phyloP scores from a whole-genome alignment of 1,140 invertebrate species.

The Pseudomyrmex cubaensis region DNA sequence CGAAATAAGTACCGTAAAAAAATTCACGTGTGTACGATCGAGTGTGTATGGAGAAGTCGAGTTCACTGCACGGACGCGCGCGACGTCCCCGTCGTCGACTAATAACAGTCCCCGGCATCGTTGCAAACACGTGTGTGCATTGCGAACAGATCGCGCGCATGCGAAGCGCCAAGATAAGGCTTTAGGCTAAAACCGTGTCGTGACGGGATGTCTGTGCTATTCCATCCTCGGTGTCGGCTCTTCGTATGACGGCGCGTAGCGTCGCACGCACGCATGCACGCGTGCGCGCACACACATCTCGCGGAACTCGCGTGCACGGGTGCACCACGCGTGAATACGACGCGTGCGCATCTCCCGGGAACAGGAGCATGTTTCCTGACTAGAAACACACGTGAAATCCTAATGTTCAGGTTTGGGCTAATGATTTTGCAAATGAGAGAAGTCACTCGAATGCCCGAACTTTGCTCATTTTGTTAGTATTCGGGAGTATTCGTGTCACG shows the following conservation, averaged over 20 bases:
- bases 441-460: no score
- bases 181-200: constrained; percentile 75
- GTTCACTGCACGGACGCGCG: constrained; percentile 73
- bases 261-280: constrained; percentile 29
- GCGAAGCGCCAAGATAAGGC: constrained; percentile 78
- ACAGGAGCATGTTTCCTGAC: not conserved
- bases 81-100: constrained; percentile 72
- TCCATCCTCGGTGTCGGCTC: constrained; percentile 61
- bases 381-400: no score
- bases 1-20: constrained; percentile 7
- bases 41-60: constrained; percentile 38
- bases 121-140: constrained; percentile 50
- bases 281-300: constrained; percentile 50
- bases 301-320: constrained; percentile 61
- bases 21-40: no score
- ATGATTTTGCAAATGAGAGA: no score
- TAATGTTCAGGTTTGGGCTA: no score
- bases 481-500: no score
- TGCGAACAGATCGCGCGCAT: constrained; percentile 71
- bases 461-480: no score
- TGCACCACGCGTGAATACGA: constrained; percentile 39
- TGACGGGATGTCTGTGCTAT: constrained; percentile 76
- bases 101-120: constrained; percentile 72
- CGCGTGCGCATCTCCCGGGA: not conserved
- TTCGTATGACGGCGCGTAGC: constrained; percentile 56